Percentiles rank a stretch among this genome's conserved stretches.
These are phyloP conservation scores for Calycopis cecrops DNA, from an alignment of 1,140 invertebrate genomes.

Conservation along the genomic window DNA sequence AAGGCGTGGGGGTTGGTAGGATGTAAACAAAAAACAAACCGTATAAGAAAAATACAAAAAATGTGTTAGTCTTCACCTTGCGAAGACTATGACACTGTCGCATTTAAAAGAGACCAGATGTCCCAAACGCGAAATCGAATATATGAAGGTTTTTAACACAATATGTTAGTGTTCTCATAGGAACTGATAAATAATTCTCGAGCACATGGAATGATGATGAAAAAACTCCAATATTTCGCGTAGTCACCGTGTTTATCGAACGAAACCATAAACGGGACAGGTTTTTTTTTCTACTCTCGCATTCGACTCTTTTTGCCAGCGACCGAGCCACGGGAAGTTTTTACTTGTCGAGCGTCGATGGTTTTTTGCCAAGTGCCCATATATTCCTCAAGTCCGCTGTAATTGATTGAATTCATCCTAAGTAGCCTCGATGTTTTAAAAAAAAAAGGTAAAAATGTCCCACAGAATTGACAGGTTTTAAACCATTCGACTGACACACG, in stretches of 20 bases:
- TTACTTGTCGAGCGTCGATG: constrained; percentile 41
- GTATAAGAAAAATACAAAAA: too few species aligned
- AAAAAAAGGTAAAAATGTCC: constrained; percentile 9
- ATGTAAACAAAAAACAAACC: too few species aligned
- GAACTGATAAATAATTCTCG: too few species aligned
- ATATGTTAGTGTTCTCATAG: too few species aligned
- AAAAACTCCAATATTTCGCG: too few species aligned
- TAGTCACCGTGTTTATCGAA: constrained; percentile 38
- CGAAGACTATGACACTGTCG: too few species aligned
- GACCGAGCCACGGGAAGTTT: constrained; percentile 47
- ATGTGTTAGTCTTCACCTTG: too few species aligned
- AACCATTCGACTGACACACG: constrained; percentile 20
- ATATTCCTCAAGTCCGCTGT: constrained; percentile 52
- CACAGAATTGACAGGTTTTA: constrained; percentile 25
- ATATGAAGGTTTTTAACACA: too few species aligned
- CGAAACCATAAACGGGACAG: constrained; percentile 49
- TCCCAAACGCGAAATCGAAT: too few species aligned
- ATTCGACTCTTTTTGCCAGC: constrained; percentile 55
- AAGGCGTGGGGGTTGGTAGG: too few species aligned
- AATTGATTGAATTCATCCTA: constrained; percentile 65
- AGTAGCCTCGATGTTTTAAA: constrained; percentile 39
- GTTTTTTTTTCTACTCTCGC: constrained; percentile 46
- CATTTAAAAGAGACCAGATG: too few species aligned
- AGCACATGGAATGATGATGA: too few species aligned
- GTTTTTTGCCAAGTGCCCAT: constrained; percentile 62